Percentiles rank a stretch among this genome's conserved stretches.
These are phyloP conservation scores for Euwallacea similis DNA, from an alignment of 1,140 invertebrate species.

Conservation along the genomic window DNA sequence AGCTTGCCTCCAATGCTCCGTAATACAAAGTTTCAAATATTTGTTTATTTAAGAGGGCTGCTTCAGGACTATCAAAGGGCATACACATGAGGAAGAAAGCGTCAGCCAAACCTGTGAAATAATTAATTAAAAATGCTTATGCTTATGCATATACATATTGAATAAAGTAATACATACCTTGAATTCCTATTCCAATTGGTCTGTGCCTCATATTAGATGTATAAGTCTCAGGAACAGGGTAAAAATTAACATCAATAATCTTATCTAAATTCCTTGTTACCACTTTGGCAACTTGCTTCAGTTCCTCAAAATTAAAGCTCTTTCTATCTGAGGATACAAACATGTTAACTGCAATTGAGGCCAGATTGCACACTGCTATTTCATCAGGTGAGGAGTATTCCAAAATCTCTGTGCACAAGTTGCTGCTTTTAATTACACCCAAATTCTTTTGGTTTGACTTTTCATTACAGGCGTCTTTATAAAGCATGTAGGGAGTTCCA, in stretches of 20 bases:
- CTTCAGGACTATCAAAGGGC: conserved; percentile 88
- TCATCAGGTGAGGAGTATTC: conserved; percentile 92
- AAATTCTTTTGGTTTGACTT: conserved; percentile 99
- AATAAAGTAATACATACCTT: conserved; percentile 33
- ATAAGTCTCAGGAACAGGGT: conserved; percentile 88
- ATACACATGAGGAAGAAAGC: conserved; percentile 93
- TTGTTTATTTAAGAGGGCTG: conserved; percentile 86
- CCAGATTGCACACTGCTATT: conserved; percentile 97
- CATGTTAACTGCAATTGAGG: conserved; percentile 97
- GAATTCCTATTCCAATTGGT: conserved; percentile 93
- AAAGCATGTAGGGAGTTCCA: conserved; percentile 97
- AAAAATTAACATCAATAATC: conserved; percentile 97
- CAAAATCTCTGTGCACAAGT: conserved; percentile 97
- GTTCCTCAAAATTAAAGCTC: conserved; percentile 86
- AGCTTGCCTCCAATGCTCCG: conserved; percentile 94
- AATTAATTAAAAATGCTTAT: not conserved
- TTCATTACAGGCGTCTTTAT: conserved; percentile 96
- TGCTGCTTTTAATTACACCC: conserved; percentile 98
- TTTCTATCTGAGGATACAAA: conserved; percentile 79
- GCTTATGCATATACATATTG: too few relatives aligned
- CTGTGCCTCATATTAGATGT: conserved; percentile 90
- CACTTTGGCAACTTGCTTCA: conserved; percentile 79
- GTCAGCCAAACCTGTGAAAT: conserved; percentile 73
- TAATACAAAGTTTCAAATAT: conserved; percentile 99
- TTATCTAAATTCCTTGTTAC: conserved; percentile 94